phyloP scores from a whole-genome alignment of 2,113 vertebrate species.

The Cynoglossus semilaevis region DNA sequence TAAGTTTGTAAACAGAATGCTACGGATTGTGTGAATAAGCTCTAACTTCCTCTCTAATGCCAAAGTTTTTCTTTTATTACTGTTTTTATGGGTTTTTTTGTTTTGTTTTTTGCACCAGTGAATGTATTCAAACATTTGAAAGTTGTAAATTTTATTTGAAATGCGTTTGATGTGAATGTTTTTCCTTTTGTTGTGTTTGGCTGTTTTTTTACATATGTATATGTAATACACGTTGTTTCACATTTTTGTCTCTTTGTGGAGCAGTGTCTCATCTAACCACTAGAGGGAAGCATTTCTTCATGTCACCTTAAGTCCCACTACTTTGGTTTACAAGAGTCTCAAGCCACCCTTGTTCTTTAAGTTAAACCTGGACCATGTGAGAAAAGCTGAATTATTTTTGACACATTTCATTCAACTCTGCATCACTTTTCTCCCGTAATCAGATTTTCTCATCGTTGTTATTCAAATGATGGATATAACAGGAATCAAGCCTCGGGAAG shows the following conservation, averaged over 20 bases:
- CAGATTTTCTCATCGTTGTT: no score
- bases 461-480: no score
- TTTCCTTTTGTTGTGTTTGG: neutral
- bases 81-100: constrained; percentile 6
- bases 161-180: neutral
- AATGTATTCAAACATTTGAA: constrained; percentile 35
- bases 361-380: no score
- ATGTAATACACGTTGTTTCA: constrained; percentile 23
- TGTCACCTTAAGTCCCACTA: neutral
- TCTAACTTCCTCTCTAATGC: constrained; percentile 36
- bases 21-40: constrained; percentile 39
- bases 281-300: constrained; percentile 51
- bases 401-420: no score
- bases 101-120: constrained; percentile 22
- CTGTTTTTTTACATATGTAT: constrained; percentile 10
- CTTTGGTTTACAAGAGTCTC: neutral
- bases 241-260: neutral
- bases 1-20: neutral
- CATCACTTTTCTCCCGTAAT: no score
- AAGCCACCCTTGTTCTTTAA: neutral
- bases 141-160: constrained; percentile 5
- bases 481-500: no score
- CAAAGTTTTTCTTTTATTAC: constrained; percentile 47
- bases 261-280: constrained; percentile 14
- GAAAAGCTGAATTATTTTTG: no score